These are phyloP conservation scores for Chrysocyon brachyurus DNA, from an alignment of 2,797 vertebrate genomes.

Conservation along the genomic window DNA sequence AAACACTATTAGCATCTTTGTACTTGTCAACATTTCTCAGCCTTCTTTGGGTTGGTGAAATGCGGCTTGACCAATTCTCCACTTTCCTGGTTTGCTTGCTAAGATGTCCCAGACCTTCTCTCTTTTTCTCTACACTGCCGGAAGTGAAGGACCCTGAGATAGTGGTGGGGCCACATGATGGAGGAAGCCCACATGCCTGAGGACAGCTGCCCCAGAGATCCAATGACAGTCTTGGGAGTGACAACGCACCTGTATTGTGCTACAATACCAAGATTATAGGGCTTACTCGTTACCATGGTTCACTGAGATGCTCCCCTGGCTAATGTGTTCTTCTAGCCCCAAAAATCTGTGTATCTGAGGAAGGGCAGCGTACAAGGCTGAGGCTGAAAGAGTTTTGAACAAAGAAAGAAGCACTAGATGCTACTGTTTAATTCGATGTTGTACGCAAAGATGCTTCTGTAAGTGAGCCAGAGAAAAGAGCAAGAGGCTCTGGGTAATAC, in stretches of 20 bases:
- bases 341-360: background rate
- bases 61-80: background rate
- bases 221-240: background rate
- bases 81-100: background rate
- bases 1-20: background rate
- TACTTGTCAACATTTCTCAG: background rate
- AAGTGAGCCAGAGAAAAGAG: background rate
- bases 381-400: background rate
- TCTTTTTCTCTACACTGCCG: background rate
- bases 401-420: background rate
- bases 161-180: background rate
- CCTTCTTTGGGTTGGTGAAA: background rate
- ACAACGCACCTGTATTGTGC: background rate
- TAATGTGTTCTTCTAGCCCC: background rate
- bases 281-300: background rate
- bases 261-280: too few relatives aligned
- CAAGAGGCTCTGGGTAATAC: background rate
- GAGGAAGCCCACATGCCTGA: background rate
- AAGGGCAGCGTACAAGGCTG: background rate
- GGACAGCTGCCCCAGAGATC: background rate
- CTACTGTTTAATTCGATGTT: background rate
- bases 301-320: background rate
- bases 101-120: background rate
- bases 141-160: background rate
- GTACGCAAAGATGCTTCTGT: background rate